Evolutionary conservation across 1,140 invertebrate genomes (phyloP), one percentile per base, ranked within the genome.

Genomic region (Thalassaphorura encarpata): DNA sequence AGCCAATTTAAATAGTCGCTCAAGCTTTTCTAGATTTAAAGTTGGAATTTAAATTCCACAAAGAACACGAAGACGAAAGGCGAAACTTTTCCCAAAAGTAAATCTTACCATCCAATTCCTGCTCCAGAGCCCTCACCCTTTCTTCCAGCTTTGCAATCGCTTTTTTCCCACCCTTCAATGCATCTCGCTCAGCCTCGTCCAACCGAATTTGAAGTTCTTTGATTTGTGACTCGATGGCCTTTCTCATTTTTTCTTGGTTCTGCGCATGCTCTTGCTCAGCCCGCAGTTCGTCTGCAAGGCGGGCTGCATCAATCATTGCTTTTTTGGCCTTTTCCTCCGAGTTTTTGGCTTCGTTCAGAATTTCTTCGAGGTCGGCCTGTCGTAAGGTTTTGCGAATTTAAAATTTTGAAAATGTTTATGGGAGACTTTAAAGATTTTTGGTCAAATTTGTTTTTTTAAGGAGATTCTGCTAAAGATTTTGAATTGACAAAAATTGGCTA

Each of bases 201-300:
- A 97, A 78, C 69, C 94, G 84, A 60, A 88, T 82, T 68, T 72
- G 64, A 19, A 99, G 78, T 73, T 99, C 96, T 81, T 99, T 99
- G 76, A 97, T 88, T 74, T 97, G 93, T 66, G 83, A 82, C 73
- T 99, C 96, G 56, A 98, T 81, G 47, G 86, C 87, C 78, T 98
- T 98, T 73, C 95, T 87, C 70, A 96, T 79, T 78, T 97, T 97
- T 79, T 99, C 95, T 74, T 96, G 89, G 66, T 90, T 91, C 72
- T 92, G 85, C 66, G 92, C 89, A 75, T 98, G 93, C 70, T 98
- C 95, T 75, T 99, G 95, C 79, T 99, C 96, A 65, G 92, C 91
- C 71, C 94, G 83, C 66, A 98, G 84, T 73, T 99, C 95, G 73
- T 99, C 96, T 62, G 94, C 93, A 65, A 99, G 80, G 70, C 93